These are phyloP conservation scores for Corella eumyota DNA, from an alignment of 23 tunicate genomes.

Conservation along the genomic window DNA sequence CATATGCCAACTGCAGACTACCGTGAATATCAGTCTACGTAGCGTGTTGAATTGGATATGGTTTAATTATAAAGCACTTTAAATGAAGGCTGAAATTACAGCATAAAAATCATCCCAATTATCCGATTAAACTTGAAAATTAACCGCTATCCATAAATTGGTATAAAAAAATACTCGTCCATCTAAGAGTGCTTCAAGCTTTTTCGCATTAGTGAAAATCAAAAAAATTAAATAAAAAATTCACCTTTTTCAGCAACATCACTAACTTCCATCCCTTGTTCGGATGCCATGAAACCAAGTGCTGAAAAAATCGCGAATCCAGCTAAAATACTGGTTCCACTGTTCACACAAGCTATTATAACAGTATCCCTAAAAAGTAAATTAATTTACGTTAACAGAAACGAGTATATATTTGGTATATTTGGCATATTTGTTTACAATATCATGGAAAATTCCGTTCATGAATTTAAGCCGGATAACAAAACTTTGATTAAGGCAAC, in stretches of 20 bases:
- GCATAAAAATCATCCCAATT: too few relatives aligned
- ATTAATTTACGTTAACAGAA: too few relatives aligned
- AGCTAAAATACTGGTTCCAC: conserved; percentile 86
- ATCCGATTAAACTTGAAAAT: too few relatives aligned
- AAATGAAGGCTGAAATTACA: too few relatives aligned
- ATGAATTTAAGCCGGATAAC: neutral
- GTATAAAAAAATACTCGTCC: too few relatives aligned
- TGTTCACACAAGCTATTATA: conserved; percentile 83
- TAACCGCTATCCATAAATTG: neutral
- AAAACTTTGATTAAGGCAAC: conserved; percentile 1
- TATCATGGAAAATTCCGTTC: neutral
- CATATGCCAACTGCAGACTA: too few relatives aligned
- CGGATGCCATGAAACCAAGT: conserved; percentile 90
- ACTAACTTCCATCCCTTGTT: conserved; percentile 73
- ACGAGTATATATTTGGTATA: too few relatives aligned
- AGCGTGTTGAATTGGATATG: too few relatives aligned
- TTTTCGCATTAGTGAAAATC: neutral
- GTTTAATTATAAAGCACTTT: too few relatives aligned
- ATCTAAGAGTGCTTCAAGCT: too few relatives aligned
- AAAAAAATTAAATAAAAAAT: neutral
- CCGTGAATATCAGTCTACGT: too few relatives aligned
- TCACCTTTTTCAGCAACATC: conserved; percentile 94
- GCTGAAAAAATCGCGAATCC: conserved; percentile 94
- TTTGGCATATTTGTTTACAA: too few relatives aligned
- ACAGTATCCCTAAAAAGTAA: conserved; percentile 67